These are phyloP conservation scores for Oreochromis niloticus DNA, from an alignment of 2,113 vertebrate species.

Conservation along the genomic window DNA sequence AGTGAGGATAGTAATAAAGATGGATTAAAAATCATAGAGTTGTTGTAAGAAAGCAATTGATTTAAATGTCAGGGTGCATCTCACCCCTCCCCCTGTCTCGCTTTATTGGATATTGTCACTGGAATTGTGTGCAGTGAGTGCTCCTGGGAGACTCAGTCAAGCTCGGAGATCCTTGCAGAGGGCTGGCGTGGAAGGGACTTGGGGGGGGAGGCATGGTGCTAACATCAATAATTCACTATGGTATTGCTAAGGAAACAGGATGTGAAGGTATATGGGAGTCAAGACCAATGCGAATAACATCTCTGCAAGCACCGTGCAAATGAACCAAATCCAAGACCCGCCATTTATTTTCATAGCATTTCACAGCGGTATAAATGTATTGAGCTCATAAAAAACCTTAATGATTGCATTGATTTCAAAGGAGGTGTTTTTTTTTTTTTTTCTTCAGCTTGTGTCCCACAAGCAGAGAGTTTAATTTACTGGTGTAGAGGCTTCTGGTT, in stretches of 20 bases:
- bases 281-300: constrained; percentile 35
- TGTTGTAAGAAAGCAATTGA: constrained; percentile 60
- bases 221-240: constrained; percentile 71
- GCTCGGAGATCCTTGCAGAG: constrained; percentile 57
- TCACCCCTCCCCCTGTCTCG: constrained; percentile 38
- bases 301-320: constrained; percentile 40
- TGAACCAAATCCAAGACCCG: constrained; percentile 17
- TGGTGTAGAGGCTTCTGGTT: constrained; percentile 40
- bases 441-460: constrained; percentile 12
- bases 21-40: constrained; percentile 54
- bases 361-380: constrained; percentile 30
- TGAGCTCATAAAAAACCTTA: constrained; percentile 54
- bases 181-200: constrained; percentile 39
- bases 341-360: constrained; percentile 43
- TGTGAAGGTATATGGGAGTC: constrained; percentile 52
- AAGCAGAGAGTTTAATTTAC: constrained; percentile 64
- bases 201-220: constrained; percentile 33
- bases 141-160: constrained; percentile 56
- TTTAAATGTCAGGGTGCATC: constrained; percentile 67
- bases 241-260: constrained; percentile 66
- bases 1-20: constrained; percentile 54
- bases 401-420: constrained; percentile 63
- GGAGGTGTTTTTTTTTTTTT: neutral
- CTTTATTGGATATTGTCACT: constrained; percentile 67
- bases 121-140: constrained; percentile 45